phyloP scores from a whole-genome alignment of 2,113 vertebrate genomes.

The Scatophagus argus region DNA sequence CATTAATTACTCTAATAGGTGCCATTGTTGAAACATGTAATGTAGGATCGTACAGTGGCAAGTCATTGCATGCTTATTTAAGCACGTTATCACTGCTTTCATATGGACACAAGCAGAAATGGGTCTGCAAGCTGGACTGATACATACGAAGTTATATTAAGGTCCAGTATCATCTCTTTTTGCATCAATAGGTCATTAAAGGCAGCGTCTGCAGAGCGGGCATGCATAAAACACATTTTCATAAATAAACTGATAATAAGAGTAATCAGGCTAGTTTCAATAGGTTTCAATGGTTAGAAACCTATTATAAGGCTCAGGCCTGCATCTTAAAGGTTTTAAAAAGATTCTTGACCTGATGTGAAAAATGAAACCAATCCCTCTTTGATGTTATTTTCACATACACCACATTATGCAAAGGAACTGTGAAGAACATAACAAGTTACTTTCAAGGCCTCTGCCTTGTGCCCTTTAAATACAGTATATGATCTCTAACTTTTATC shows the following conservation, averaged over 20 bases:
- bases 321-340: not conserved
- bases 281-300: not conserved
- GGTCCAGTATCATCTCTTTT: not conserved
- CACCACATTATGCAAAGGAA: not conserved
- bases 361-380: conserved; percentile 15
- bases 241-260: not conserved
- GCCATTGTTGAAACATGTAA: conserved; percentile 10
- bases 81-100: conserved; percentile 19
- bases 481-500: not conserved
- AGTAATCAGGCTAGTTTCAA: not conserved
- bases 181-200: not conserved
- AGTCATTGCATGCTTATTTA: conserved; percentile 15
- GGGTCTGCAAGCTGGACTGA: not conserved
- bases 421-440: not conserved
- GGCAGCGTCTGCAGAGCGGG: not conserved
- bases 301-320: not conserved
- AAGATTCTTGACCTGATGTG: not conserved
- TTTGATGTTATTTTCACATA: conserved; percentile 11
- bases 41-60: not conserved
- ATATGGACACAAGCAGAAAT: not conserved
- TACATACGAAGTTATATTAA: not conserved
- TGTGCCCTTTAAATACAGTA: not conserved
- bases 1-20: conserved; percentile 33
- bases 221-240: not conserved
- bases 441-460: too few relatives aligned